A percentile compares a stretch with the other conserved stretches of the same genome.
Evolutionary conservation across 2,797 vertebrate genomes (phyloP).

Genomic region (Onychomys arenicola): DNA sequence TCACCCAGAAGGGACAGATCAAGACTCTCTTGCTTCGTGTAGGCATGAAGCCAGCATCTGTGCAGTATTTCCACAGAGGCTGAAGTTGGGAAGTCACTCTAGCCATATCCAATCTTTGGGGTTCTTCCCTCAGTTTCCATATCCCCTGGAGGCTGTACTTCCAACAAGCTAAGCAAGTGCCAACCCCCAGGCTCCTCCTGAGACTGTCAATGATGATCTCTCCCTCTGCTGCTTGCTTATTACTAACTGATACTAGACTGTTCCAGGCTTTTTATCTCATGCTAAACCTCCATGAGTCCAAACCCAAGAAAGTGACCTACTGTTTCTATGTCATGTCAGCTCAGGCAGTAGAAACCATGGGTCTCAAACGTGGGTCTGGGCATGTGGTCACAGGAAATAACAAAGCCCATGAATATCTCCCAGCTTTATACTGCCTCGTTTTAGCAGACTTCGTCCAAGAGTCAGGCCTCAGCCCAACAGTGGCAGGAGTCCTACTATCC

Average conservation of each 20-base stretch:
- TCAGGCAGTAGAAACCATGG: not conserved
- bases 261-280: not conserved
- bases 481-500: not conserved
- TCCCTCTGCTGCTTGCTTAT: not conserved
- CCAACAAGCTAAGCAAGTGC: not conserved
- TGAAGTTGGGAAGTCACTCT: rapidly evolving
- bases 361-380: not conserved
- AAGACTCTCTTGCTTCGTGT: not conserved
- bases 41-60: not conserved
- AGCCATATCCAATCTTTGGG: rapidly evolving
- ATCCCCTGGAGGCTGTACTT: not conserved
- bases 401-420: rapidly evolving
- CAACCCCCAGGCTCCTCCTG: not conserved
- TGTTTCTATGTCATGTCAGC: not conserved
- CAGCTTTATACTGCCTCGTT: not conserved
- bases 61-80: not conserved
- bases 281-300: not conserved
- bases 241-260: not conserved
- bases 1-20: not conserved
- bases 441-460: not conserved
- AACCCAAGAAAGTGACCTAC: not conserved
- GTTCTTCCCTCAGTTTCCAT: not conserved
- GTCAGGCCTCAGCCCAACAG: not conserved
- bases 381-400: not conserved
- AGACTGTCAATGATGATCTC: not conserved